A percentile compares a stretch with the other conserved stretches of the same genome.
phyloP scores from a whole-genome alignment of 2,888 invertebrate species.

The Drosophila algonquin region DNA sequence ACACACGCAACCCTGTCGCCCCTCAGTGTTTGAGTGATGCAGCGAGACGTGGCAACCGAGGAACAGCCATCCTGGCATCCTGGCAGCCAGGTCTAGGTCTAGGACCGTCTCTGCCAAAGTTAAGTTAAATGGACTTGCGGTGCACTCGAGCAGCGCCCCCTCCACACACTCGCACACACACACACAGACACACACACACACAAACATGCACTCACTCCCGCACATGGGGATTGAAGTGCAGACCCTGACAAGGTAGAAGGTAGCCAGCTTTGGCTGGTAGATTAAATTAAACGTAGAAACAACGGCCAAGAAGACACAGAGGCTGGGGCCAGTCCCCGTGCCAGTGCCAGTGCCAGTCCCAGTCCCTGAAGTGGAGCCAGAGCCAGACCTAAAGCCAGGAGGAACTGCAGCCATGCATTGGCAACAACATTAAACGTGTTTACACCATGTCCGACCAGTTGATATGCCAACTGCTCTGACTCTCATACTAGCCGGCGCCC shows the following conservation, averaged over 20 bases:
- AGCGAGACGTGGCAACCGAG: conserved; percentile 51
- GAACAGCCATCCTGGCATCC: conserved; percentile 12
- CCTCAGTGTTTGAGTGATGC: conserved; percentile 75
- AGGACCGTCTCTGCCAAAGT: conserved; percentile 55
- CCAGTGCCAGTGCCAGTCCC: no score
- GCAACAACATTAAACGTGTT: conserved; percentile 77
- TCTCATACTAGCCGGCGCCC: conserved; percentile 14
- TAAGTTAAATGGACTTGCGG: conserved; percentile 78
- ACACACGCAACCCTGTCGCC: conserved; percentile 66
- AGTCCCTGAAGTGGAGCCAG: conserved; percentile 11
- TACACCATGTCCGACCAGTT: conserved; percentile 78
- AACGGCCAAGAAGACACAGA: conserved; percentile 32
- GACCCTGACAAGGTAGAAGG: conserved; percentile 74
- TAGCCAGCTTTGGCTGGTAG: conserved; percentile 70
- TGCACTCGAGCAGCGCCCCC: conserved; percentile 73
- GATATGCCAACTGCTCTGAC: conserved; percentile 69
- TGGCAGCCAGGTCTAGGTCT: conserved; percentile 31
- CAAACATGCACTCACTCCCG: conserved; percentile 1
- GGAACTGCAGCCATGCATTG: conserved; percentile 46
- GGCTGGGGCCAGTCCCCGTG: conserved; percentile 22
- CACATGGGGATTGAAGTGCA: conserved; percentile 33
- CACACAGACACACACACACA: conserved; percentile 10
- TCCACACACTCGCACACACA: conserved; percentile 11
- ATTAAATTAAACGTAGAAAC: conserved; percentile 75
- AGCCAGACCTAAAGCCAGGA: conserved; percentile 35